Evolutionary conservation across 2,888 invertebrate species (phyloP), one percentile per base, ranked within the genome.

Genomic region (Synergus umbraculus): DNA sequence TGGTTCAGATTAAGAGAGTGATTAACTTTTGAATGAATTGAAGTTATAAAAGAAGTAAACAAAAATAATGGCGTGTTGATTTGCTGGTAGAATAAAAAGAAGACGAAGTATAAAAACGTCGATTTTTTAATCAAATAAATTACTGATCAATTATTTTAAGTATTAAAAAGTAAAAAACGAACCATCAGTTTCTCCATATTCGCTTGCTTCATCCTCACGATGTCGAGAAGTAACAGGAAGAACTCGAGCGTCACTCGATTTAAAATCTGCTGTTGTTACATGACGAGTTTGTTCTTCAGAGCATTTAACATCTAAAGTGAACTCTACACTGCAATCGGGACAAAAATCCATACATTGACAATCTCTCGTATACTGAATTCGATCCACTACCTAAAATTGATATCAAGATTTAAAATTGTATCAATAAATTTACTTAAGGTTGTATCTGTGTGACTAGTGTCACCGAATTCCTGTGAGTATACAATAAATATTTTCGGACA

Each of bases 281-380:
- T 98, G 97, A 77, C 98, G 94, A 0, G 99, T 99, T 92, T 97
- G 96, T 81, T 99, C 98, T 88, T 98, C 98, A 0, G 95, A 94
- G 91, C 99, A 99, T 92, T 98, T 98, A 0, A 99, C 99, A 91
- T 99, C 98, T 78, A 99, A 93, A 0, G 97, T 98, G 89, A 99
- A 99, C 92, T 99, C 99, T 0, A 99, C 99, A 85, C 99, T 98
- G 92, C 99, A 99, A 86, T 98, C 97, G 2, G 96, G 96, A 92
- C 99, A 99, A 91, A 99, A 99, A 92, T 99, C 99, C 41, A 97
- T 95, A 90, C 99, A 99, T 85, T 96, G 96, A 90, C 99, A 99
- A 92, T 99, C 99, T 91, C 97, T 94, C 0, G 98, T 97, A 89
- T 98, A 99, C 86, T 98, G 97, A 92, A 99, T 96, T 89, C 97